Base-by-base conservation (phyloP, 2,797 vertebrate species). In the Rhodeus uyekii region DNA sequence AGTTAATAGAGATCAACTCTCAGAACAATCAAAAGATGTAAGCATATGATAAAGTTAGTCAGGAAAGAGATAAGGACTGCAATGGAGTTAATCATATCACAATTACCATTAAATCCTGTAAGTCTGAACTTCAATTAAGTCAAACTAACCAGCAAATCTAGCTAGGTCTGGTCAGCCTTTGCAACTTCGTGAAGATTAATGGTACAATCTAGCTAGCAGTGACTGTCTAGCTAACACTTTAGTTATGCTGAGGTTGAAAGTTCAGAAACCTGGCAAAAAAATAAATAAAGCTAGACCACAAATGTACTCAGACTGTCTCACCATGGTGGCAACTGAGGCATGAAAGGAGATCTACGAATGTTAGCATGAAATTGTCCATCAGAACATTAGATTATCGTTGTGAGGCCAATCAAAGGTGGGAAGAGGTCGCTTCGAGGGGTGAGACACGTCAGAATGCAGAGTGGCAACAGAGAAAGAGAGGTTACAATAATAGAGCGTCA, bases 401-500 rank as follows among this genome's bases (percentile, higher is more conserved):
- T 32, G 38, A 78, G 16, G 46, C 46, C 50, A 81, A 63, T 76
- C 32, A 38, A 27, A 76, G 53, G 63, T 80, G 61, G 48, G 80
- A 73, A 83, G 69, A 63, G 68, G 78, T 69, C 29, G 32, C 61
- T 78, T 39, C 81, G 77, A 55, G 73, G 69, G 75, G 78, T 67
- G 48, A 79, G 68, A 86, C 67, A 82, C 53, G 48, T 86, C 81
- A 53, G 78, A 82, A 77, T 71, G 64, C 63, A 50, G 75, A 83
- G 80, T 75, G 76, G 77, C 81, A 85, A 85, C 71, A 86, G 86
- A 89, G 91, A 83, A 83, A 89, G 88, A 86, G 89, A 92, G 92
- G 93, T 94, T 93, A 94, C 78, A 92, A 92, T 89, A 95, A 94
- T 92, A 95, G 89, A 84, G 89, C 83, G 81, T 9, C 73, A 68